phyloP scores from a whole-genome alignment of 2,797 vertebrate species.

The Chelonia mydas region DNA sequence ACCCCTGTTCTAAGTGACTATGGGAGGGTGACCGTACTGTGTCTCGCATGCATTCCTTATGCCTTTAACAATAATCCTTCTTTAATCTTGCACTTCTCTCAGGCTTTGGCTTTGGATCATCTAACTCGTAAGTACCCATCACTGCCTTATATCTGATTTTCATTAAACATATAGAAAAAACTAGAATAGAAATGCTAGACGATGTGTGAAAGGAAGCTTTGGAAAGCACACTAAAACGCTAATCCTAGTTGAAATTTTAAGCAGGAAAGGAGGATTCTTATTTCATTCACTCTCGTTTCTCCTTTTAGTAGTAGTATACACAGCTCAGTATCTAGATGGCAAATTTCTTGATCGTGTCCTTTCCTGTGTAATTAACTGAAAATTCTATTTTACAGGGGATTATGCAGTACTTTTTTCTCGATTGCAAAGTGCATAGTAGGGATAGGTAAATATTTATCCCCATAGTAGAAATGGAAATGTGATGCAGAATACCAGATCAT shows the following conservation, averaged over 20 bases:
- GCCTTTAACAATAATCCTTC: not conserved
- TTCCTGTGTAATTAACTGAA: not conserved
- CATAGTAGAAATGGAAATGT: not conserved
- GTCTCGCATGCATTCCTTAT: not conserved
- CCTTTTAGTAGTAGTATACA: not conserved
- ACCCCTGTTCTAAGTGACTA: not conserved
- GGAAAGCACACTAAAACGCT: not conserved
- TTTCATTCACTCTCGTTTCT: not conserved
- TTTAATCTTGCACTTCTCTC: conserved; percentile 44
- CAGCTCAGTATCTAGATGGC: not conserved
- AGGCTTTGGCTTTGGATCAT: conserved; percentile 91
- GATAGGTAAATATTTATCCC: not conserved
- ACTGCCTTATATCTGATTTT: not conserved
- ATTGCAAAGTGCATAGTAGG: not conserved
- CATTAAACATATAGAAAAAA: not conserved
- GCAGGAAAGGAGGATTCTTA: not conserved
- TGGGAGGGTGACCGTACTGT: not conserved
- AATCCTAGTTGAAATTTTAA: not conserved
- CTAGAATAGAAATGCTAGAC: not conserved
- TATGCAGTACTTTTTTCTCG: not conserved
- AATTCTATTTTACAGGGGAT: too few relatives aligned
- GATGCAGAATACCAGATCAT: not conserved
- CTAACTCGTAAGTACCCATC: conserved; percentile 89
- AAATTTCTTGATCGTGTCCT: not conserved
- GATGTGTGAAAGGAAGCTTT: not conserved